phyloP scores from a whole-genome alignment of 2,888 invertebrate genomes.

The Agrochola macilenta region DNA sequence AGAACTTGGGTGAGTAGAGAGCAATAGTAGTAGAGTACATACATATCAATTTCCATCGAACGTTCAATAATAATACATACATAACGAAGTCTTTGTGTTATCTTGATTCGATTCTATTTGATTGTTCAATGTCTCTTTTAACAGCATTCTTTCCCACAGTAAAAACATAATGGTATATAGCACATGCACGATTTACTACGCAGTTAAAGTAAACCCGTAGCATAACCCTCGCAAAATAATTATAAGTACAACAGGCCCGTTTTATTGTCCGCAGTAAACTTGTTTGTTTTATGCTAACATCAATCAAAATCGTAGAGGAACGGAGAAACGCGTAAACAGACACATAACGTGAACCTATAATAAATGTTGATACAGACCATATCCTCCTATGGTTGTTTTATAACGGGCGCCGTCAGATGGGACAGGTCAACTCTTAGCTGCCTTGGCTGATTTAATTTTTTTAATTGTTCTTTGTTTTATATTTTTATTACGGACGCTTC shows the following conservation, averaged over 20 bases:
- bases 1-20: too few species aligned
- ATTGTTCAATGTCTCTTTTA: constrained; percentile 69
- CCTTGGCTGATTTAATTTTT: too few species aligned
- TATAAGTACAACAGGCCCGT: constrained; percentile 56
- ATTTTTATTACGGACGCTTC: too few species aligned
- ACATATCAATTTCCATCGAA: too few species aligned
- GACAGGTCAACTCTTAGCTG: too few species aligned
- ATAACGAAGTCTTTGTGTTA: constrained; percentile 60
- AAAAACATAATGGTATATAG: constrained; percentile 61
- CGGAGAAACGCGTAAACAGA: constrained; percentile 47
- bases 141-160: constrained; percentile 75
- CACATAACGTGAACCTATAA: constrained; percentile 17
- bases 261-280: constrained; percentile 76
- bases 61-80: constrained; percentile 52
- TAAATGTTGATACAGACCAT: constrained; percentile 22
- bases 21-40: too few species aligned
- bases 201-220: constrained; percentile 66
- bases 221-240: constrained; percentile 72
- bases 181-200: constrained; percentile 69
- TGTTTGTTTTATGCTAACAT: constrained; percentile 73
- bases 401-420: too few species aligned
- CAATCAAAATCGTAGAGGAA: constrained; percentile 63
- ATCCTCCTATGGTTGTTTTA: constrained; percentile 11
- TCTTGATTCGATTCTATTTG: constrained; percentile 70
- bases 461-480: too few species aligned